Conservation (phyloP, 2,888 invertebrate genomes). For the Callyntrura sp. region DNA sequence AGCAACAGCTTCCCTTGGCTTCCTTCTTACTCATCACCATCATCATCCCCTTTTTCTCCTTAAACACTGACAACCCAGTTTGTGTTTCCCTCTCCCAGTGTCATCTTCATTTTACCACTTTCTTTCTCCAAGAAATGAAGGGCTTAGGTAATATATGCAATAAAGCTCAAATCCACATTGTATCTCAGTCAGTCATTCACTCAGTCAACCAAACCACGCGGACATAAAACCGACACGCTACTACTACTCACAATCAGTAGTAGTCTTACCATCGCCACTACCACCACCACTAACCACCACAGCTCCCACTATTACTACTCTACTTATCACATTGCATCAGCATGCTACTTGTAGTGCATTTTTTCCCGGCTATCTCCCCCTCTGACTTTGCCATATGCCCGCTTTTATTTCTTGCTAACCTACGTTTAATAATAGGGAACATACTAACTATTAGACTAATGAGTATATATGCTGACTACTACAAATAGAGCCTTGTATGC, state of each 20-base stretch:
- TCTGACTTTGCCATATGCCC: constrained; percentile 4
- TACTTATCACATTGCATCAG: constrained; percentile 48
- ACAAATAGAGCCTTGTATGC: not conserved
- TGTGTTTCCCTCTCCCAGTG: not conserved
- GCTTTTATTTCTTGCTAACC: not conserved
- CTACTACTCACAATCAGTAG: too few species aligned
- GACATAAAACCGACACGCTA: constrained; percentile 36
- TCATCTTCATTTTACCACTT: constrained; percentile 47
- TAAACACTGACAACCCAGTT: constrained; percentile 2
- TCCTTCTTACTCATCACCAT: constrained; percentile 4
- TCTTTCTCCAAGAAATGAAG: not conserved
- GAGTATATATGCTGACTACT: not conserved
- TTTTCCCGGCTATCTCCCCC: constrained; percentile 29
- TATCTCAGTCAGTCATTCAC: constrained; percentile 39
- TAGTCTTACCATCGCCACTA: too few species aligned
- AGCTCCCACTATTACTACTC: constrained; percentile 19
- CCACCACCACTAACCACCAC: not conserved
- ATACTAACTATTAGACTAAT: not conserved
- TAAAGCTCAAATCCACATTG: constrained; percentile 54
- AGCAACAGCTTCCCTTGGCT: not conserved
- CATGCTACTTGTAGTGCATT: constrained; percentile 36
- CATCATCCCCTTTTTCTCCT: not conserved
- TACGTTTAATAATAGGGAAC: not conserved
- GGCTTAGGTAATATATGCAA: constrained; percentile 34
- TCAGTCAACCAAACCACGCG: constrained; percentile 30